Percentiles rank a stretch among this genome's conserved stretches.
Evolutionary conservation across 2,888 invertebrate species (phyloP).

Genomic region (Eledone cirrhosa): DNA sequence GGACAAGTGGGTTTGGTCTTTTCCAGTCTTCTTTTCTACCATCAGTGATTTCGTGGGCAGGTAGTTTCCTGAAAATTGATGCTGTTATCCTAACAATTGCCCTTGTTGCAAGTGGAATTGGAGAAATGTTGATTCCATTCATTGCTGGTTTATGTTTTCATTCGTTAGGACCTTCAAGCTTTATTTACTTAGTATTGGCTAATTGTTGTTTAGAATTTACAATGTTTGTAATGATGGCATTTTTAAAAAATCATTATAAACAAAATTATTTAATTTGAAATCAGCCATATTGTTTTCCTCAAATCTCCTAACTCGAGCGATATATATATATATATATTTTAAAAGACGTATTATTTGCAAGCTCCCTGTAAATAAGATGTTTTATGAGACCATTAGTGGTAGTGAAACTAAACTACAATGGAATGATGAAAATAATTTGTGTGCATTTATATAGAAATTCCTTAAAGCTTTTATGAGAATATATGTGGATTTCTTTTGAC

Average conservation of each 20-base stretch:
- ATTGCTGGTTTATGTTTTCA: constrained; percentile 31
- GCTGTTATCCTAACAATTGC: constrained; percentile 33
- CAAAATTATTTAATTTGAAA: not conserved
- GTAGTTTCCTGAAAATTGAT: constrained; percentile 29
- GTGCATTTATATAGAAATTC: too few relatives aligned
- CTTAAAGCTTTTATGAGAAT: too few relatives aligned
- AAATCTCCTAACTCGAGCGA: too few relatives aligned
- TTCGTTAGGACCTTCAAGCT: not conserved
- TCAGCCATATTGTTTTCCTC: too few relatives aligned
- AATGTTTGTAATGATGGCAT: constrained; percentile 21
- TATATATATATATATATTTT: too few relatives aligned
- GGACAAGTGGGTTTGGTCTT: constrained; percentile 34
- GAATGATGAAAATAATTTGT: too few relatives aligned
- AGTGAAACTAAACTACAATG: too few relatives aligned
- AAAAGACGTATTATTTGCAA: too few relatives aligned
- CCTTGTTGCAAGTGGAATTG: constrained; percentile 34
- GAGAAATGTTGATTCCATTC: constrained; percentile 36
- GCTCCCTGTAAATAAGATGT: too few relatives aligned
- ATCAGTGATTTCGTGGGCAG: constrained; percentile 34
- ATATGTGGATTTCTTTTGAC: too few relatives aligned
- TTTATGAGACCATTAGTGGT: too few relatives aligned
- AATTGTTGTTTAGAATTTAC: constrained; percentile 26
- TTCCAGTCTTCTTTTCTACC: constrained; percentile 36
- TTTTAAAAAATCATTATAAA: not conserved
- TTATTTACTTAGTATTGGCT: constrained; percentile 30